Percentiles rank a stretch among this genome's conserved stretches.
Evolutionary conservation across 1,140 invertebrate genomes (phyloP).

Genomic region (Pectinophora gossypiella): DNA sequence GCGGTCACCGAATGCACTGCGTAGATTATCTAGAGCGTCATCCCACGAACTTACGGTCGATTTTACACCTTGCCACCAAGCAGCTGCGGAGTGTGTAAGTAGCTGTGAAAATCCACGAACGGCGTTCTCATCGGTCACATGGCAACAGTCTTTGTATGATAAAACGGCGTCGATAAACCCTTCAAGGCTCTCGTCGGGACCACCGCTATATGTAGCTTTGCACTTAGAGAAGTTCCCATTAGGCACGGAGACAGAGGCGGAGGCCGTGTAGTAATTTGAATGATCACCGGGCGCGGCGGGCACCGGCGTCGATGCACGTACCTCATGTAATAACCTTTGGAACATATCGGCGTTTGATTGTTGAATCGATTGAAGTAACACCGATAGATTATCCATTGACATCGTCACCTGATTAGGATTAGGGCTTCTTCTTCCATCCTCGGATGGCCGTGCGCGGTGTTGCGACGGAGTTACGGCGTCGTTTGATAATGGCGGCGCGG

Average conservation of each 20-base stretch:
- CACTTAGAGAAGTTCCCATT: background rate
- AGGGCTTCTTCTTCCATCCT: background rate
- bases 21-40: background rate
- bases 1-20: background rate
- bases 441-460: background rate
- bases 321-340: background rate
- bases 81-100: background rate
- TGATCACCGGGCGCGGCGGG: background rate
- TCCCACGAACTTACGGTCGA: background rate
- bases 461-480: background rate
- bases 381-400: background rate
- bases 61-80: conserved; percentile 9
- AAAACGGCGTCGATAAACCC: background rate
- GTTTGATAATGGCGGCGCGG: no score
- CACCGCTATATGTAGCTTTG: background rate
- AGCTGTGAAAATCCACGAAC: background rate
- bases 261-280: background rate
- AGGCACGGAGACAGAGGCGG: background rate
- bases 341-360: background rate
- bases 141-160: background rate
- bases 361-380: background rate
- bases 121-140: background rate
- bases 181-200: background rate
- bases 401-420: background rate
- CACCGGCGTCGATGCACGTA: background rate